A percentile compares a stretch with the other conserved stretches of the same genome.
Evolutionary conservation across 2,113 vertebrate genomes (phyloP).

Genomic region (Thunnus thynnus): DNA sequence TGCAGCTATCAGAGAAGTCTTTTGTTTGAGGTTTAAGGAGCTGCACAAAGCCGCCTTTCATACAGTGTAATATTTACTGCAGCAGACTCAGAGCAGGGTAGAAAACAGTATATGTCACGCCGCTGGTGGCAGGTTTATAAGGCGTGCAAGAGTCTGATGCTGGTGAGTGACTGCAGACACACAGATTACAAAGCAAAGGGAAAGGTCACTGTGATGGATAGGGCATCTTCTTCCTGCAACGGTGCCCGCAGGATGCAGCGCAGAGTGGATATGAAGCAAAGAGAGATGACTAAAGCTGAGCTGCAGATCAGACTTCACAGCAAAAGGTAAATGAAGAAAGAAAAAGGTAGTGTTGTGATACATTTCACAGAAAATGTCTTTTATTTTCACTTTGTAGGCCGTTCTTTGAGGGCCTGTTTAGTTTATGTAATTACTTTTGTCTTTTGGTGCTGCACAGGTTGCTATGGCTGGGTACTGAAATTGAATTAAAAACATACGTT

Average conservation of each 20-base stretch:
- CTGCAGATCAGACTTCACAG: neutral
- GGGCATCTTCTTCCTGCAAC: neutral
- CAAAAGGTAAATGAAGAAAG: too few species aligned
- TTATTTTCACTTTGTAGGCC: too few species aligned
- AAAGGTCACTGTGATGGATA: conserved; percentile 70
- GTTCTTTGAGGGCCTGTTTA: too few species aligned
- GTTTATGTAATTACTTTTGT: too few species aligned
- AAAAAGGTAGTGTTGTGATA: too few species aligned
- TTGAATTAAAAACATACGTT: too few species aligned
- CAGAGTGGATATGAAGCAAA: neutral
- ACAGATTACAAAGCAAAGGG: neutral
- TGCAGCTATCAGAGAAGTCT: conserved; percentile 4
- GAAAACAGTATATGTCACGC: conserved; percentile 5
- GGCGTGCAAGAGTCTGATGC: conserved; percentile 18
- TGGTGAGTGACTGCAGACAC: neutral
- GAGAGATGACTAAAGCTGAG: neutral
- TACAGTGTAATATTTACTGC: conserved; percentile 16
- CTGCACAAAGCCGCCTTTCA: conserved; percentile 13
- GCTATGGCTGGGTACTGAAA: too few species aligned
- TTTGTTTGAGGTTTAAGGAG: conserved; percentile 22
- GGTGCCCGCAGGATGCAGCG: neutral
- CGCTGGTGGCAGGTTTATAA: conserved; percentile 59
- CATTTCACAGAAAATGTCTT: too few species aligned
- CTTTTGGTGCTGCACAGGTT: too few species aligned
- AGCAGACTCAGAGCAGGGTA: neutral